Evolutionary conservation across 30 jellyfish, hydroid and myxozoan species (phyloP).

Genomic region (Sanderia malayensis): DNA sequence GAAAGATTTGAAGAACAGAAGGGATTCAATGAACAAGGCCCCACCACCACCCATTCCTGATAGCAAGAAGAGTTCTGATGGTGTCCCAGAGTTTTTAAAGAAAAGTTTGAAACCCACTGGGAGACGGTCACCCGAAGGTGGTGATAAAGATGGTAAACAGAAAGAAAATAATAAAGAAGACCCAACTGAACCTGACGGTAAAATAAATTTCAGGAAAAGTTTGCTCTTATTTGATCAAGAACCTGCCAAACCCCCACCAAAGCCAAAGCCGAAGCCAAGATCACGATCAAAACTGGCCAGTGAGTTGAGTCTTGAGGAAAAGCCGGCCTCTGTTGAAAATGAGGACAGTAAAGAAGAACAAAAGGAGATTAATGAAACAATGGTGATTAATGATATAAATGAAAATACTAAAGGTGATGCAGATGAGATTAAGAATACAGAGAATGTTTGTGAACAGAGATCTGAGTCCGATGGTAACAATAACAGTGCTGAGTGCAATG

Average conservation of each 20-base stretch:
- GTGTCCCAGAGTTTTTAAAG: slow-evolving; percentile 42
- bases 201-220: slow-evolving; percentile 31
- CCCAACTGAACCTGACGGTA: no score
- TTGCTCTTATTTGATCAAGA: slow-evolving; percentile 29
- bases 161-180: background rate
- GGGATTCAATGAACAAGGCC: slow-evolving; percentile 46
- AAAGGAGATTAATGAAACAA: no score
- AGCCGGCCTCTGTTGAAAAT: background rate
- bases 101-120: slow-evolving; percentile 44
- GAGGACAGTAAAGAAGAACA: background rate
- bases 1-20: slow-evolving; percentile 7
- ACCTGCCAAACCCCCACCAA: slow-evolving; percentile 38
- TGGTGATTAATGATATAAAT: no score
- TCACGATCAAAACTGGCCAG: slow-evolving; percentile 6
- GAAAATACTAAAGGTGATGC: background rate
- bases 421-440: background rate
- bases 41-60: slow-evolving; percentile 62
- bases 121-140: background rate
- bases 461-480: background rate
- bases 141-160: background rate
- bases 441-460: no score
- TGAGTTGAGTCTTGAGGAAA: background rate
- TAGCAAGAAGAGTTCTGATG: slow-evolving; percentile 21
- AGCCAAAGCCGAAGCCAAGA: slow-evolving; percentile 41
- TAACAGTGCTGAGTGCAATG: no score